Percentiles rank a stretch among this genome's conserved stretches.
Conservation (phyloP, 2,797 vertebrate genomes). For the Scolopax rusticola region DNA sequence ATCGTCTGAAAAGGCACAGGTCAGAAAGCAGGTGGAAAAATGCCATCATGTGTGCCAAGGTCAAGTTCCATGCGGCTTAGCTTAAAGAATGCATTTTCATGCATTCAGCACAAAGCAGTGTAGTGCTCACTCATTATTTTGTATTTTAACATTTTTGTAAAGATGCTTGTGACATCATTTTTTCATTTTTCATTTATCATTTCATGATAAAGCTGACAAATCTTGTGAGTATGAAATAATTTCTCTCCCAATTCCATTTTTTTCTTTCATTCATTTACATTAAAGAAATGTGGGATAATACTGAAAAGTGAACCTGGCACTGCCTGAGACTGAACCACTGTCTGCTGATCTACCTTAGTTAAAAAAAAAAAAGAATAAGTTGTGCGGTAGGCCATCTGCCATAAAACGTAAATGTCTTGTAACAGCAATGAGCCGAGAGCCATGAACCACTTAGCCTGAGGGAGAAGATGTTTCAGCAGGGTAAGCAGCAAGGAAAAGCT, state of each 20-base stretch:
- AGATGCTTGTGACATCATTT: not conserved
- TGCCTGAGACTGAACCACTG: not conserved
- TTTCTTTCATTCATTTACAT: not conserved
- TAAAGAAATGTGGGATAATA: not conserved
- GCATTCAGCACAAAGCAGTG: not conserved
- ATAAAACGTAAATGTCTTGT: constrained; percentile 40
- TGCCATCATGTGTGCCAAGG: constrained; percentile 49
- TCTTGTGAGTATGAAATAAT: not conserved
- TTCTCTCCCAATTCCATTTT: not conserved
- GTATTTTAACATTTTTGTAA: not conserved
- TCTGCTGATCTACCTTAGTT: not conserved
- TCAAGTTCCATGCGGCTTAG: not conserved
- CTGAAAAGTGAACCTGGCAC: not conserved
- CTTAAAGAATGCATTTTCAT: not conserved
- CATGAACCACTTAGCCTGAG: constrained; percentile 39
- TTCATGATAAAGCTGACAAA: not conserved
- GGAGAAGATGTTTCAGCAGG: constrained; percentile 39
- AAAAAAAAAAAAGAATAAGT: not conserved
- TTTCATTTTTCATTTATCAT: too few species aligned
- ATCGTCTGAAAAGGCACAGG: not conserved
- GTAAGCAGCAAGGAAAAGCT: constrained; percentile 34
- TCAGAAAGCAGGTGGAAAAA: constrained; percentile 27
- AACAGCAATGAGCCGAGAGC: constrained; percentile 44
- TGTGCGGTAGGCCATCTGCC: constrained; percentile 41
- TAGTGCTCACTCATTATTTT: not conserved